A percentile compares a stretch with the other conserved stretches of the same genome.
phyloP scores from a whole-genome alignment of 2,888 invertebrate species.

The Rhaphigaster nebulosa region DNA sequence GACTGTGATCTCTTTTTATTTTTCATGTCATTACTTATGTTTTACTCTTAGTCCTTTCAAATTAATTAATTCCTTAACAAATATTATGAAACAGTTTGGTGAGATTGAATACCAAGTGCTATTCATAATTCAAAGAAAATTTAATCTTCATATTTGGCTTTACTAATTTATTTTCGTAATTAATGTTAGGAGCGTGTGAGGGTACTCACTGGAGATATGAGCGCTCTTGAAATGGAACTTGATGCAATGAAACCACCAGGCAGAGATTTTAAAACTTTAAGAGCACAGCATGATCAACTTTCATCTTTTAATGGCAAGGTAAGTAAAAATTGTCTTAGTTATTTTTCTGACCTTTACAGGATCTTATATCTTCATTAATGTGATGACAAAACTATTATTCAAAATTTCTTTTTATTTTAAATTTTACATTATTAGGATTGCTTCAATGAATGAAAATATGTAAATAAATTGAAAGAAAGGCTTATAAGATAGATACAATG shows the following conservation, averaged over 20 bases:
- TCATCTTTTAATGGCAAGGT: constrained; percentile 77
- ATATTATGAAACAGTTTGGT: not conserved
- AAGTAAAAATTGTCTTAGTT: constrained; percentile 67
- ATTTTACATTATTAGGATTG: too few species aligned
- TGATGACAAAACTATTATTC: not conserved
- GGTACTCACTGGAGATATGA: constrained; percentile 80
- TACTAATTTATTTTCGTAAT: not conserved
- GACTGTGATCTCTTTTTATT: too few species aligned
- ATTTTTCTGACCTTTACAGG: not conserved
- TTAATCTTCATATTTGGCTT: not conserved
- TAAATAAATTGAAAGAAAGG: too few species aligned
- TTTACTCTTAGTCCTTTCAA: not conserved
- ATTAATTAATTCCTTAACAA: not conserved
- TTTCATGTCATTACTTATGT: too few species aligned
- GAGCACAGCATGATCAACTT: constrained; percentile 86
- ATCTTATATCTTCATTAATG: not conserved
- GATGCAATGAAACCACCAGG: constrained; percentile 89
- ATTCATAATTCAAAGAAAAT: not conserved
- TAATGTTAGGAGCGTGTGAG: constrained; percentile 81
- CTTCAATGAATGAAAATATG: too few species aligned
- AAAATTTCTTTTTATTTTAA: too few species aligned
- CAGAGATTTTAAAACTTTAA: constrained; percentile 87
- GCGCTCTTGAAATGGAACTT: constrained; percentile 85
- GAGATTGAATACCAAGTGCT: not conserved
- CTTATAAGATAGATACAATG: too few species aligned